Percentiles rank a stretch among this genome's conserved stretches.
Evolutionary conservation across 2,888 invertebrate genomes (phyloP).

Genomic region (Sphaerophoria taeniata): DNA sequence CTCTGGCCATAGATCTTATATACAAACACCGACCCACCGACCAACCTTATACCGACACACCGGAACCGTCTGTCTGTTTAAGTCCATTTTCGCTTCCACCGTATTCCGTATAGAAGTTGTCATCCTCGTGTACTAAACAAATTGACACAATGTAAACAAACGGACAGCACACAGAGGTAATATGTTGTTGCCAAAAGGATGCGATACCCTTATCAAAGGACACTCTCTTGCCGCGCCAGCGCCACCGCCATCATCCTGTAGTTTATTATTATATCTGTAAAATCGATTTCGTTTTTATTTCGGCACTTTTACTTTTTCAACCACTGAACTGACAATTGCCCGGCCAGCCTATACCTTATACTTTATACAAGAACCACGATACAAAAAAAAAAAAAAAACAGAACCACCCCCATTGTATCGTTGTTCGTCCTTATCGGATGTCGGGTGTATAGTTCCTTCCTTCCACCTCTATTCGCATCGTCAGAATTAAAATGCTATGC

Average conservation of each 20-base stretch:
- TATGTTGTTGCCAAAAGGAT: conserved; percentile 55
- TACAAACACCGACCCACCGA: too few species aligned
- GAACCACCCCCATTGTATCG: not conserved
- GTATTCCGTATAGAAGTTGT: not conserved
- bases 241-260: not conserved
- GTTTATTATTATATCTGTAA: conserved; percentile 70
- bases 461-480: not conserved
- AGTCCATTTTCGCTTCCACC: too few species aligned
- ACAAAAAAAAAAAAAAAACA: not conserved
- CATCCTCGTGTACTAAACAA: conserved; percentile 63
- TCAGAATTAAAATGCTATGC: conserved; percentile 47
- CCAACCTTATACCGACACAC: too few species aligned
- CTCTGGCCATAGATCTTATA: too few species aligned
- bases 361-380: conserved; percentile 17
- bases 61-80: too few species aligned
- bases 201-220: conserved; percentile 71
- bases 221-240: conserved; percentile 44
- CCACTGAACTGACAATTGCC: conserved; percentile 65
- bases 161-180: conserved; percentile 38
- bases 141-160: conserved; percentile 72
- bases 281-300: conserved; percentile 73
- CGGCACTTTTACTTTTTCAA: conserved; percentile 71
- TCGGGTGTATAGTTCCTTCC: conserved; percentile 5
- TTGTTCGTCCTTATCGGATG: conserved; percentile 9
- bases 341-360: conserved; percentile 13